Evolutionary conservation across 2,888 invertebrate genomes (phyloP).

Genomic region (Noctuana brunneofusca): DNA sequence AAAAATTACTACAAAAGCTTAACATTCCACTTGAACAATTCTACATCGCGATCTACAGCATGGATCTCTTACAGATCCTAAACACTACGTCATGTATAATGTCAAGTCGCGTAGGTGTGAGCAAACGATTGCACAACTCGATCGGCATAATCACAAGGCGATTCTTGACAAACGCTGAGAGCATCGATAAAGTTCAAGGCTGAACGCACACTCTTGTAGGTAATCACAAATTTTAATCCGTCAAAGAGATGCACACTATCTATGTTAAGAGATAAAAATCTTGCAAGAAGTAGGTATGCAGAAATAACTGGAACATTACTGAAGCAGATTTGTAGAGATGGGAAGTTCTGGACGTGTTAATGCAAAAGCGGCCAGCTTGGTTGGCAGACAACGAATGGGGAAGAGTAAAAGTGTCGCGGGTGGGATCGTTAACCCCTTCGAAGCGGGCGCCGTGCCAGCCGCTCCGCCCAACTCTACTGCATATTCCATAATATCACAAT

Average conservation of each 20-base stretch:
- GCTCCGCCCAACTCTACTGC: conserved; percentile 17
- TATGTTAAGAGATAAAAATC: neutral
- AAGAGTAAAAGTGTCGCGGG: conserved; percentile 38
- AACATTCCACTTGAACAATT: neutral
- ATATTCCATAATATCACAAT: conserved; percentile 4
- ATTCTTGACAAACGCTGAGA: conserved; percentile 8
- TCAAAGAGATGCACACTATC: neutral
- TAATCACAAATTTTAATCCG: neutral
- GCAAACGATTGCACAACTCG: conserved; percentile 17
- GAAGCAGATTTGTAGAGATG: neutral
- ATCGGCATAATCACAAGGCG: conserved; percentile 18
- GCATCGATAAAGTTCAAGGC: conserved; percentile 23
- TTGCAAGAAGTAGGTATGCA: neutral
- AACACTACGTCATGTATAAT: conserved; percentile 1
- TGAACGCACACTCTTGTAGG: neutral
- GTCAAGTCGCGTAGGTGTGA: neutral
- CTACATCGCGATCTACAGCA: neutral
- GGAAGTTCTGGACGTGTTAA: conserved; percentile 11
- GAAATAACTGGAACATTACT: neutral
- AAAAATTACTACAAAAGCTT: neutral
- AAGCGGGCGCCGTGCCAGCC: conserved; percentile 33
- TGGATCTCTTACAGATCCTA: neutral
- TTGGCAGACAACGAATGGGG: conserved; percentile 31
- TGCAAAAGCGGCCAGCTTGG: conserved; percentile 26
- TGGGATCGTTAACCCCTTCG: conserved; percentile 38